phyloP scores from a whole-genome alignment of 64 coral and sea anemone species.

The Platygyra sinensis region DNA sequence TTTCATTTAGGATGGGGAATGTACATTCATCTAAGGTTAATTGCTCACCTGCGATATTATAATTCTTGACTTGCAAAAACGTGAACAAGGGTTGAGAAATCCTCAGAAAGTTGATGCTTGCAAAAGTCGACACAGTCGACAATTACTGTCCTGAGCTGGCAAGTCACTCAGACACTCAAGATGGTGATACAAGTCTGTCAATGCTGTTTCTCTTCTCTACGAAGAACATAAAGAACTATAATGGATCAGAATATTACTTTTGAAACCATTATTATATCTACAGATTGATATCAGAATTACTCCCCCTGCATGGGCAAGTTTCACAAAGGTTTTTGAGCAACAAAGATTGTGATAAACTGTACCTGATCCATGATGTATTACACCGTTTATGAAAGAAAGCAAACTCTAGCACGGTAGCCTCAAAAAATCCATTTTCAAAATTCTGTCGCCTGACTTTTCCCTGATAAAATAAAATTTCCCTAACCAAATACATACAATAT shows the following conservation, averaged over 20 bases:
- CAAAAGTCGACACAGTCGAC: slow-evolving; percentile 63
- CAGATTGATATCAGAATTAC: too few species aligned
- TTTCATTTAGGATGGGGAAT: too few species aligned
- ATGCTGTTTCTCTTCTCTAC: slow-evolving; percentile 34
- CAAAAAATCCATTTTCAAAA: too few species aligned
- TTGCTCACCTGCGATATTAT: slow-evolving; percentile 52
- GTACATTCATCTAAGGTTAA: neutral
- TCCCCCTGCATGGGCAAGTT: neutral
- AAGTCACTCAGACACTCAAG: slow-evolving; percentile 17
- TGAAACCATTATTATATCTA: too few species aligned
- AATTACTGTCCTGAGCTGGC: slow-evolving; percentile 28
- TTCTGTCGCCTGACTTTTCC: too few species aligned
- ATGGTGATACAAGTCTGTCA: slow-evolving; percentile 19
- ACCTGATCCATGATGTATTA: too few species aligned
- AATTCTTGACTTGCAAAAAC: slow-evolving; percentile 62
- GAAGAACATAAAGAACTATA: neutral
- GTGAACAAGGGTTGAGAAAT: slow-evolving; percentile 52
- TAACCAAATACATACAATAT: too few species aligned
- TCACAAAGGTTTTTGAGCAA: neutral
- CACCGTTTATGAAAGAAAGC: too few species aligned
- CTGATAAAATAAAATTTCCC: too few species aligned
- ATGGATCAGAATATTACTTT: neutral
- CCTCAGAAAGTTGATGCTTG: slow-evolving; percentile 20
- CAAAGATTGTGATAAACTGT: too few species aligned
- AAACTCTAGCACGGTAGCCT: too few species aligned